Percentiles rank a stretch among this genome's conserved stretches.
These are phyloP conservation scores for Ricordea florida DNA, from an alignment of 92 coral and sea anemone species.

Conservation along the genomic window DNA sequence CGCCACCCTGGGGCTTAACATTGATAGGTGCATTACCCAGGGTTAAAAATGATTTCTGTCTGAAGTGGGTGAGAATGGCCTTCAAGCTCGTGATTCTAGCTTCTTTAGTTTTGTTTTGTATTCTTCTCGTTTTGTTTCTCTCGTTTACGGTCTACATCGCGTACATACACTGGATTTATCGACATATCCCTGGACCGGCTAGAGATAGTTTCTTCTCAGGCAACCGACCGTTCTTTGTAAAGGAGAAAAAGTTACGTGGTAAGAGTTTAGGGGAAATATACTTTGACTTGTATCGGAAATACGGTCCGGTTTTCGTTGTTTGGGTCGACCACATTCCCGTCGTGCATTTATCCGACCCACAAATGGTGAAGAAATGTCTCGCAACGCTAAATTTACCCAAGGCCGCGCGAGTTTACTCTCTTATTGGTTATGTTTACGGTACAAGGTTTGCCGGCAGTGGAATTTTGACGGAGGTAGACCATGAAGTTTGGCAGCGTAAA, in stretches of 20 bases:
- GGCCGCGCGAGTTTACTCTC: constrained; percentile 12
- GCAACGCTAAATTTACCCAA: constrained; percentile 55
- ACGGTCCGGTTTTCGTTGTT: constrained; percentile 63
- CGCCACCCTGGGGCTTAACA: too few relatives aligned
- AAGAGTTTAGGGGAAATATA: constrained; percentile 7
- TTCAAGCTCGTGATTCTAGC: background rate
- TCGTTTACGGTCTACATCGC: background rate
- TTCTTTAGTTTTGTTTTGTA: background rate
- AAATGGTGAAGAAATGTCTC: constrained; percentile 35
- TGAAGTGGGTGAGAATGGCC: background rate
- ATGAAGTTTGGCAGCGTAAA: constrained; percentile 69
- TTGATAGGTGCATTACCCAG: too few relatives aligned
- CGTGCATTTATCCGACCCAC: constrained; percentile 35
- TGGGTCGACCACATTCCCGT: constrained; percentile 52
- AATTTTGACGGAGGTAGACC: constrained; percentile 57
- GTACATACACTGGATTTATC: constrained; percentile 23
- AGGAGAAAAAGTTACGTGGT: constrained; percentile 13
- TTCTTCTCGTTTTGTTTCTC: background rate
- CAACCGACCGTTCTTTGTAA: constrained; percentile 22
- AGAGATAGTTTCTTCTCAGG: constrained; percentile 69
- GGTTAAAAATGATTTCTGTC: too few relatives aligned
- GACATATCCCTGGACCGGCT: constrained; percentile 76
- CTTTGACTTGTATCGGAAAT: constrained; percentile 20
- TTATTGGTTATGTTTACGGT: constrained; percentile 31
- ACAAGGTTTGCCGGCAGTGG: constrained; percentile 60